Conservation (phyloP, 2,888 invertebrate species). For the Dinocampus coccinellae region DNA sequence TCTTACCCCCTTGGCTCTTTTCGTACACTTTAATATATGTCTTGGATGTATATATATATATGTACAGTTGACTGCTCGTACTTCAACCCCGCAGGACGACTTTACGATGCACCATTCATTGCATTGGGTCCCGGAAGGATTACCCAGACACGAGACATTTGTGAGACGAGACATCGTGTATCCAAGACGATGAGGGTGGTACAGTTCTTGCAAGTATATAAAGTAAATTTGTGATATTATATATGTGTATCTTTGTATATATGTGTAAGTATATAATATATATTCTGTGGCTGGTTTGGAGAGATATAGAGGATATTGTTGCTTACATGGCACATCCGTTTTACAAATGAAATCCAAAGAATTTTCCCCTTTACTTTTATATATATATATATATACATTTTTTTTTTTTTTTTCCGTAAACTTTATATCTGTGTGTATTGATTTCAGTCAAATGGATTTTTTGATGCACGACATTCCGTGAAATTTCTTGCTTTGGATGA, state of each 20-base stretch:
- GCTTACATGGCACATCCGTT: constrained; percentile 16
- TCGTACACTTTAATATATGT: not conserved
- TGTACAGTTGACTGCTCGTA: not conserved
- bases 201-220: not conserved
- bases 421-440: not conserved
- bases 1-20: not conserved
- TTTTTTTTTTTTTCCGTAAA: not conserved
- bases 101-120: constrained; percentile 43
- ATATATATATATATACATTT: not conserved
- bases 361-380: constrained; percentile 6
- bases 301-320: not conserved
- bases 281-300: not conserved
- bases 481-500: constrained; percentile 17
- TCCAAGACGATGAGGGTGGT: constrained; percentile 1
- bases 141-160: constrained; percentile 40
- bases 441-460: constrained; percentile 22
- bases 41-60: not conserved
- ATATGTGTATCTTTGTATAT: not conserved
- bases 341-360: constrained; percentile 16
- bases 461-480: constrained; percentile 28
- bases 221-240: not conserved
- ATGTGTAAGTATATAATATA: not conserved
- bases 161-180: constrained; percentile 28
- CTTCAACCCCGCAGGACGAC: constrained; percentile 27
- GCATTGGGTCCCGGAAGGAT: constrained; percentile 42